These are phyloP conservation scores for Margaritifera margaritifera DNA, from an alignment of 2,888 invertebrate species.

Conservation along the genomic window DNA sequence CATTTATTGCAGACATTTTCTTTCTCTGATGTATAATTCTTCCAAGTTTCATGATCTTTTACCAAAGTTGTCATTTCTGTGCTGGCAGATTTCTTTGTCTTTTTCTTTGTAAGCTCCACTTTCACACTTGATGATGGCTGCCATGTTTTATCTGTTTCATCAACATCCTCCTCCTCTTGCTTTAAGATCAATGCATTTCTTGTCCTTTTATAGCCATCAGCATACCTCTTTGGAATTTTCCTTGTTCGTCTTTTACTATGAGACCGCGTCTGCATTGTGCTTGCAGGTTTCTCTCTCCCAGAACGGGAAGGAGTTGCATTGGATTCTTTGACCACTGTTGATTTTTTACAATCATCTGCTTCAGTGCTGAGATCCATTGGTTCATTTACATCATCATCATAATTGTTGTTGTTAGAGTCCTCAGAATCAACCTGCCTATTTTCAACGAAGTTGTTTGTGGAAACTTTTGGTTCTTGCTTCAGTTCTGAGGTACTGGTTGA, in stretches of 20 bases:
- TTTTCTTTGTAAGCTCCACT: slow-evolving; percentile 1
- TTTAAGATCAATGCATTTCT: too few species aligned
- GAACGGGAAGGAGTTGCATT: background rate
- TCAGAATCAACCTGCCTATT: background rate
- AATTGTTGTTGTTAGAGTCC: background rate
- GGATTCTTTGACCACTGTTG: background rate
- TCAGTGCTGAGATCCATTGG: background rate
- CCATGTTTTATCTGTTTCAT: slow-evolving; percentile 9
- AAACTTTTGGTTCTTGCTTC: too few species aligned
- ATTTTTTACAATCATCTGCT: background rate
- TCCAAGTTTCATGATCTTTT: slow-evolving; percentile 5
- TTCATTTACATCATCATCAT: slow-evolving; percentile 5
- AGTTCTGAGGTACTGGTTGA: too few species aligned
- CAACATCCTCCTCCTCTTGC: too few species aligned
- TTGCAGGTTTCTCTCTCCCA: background rate
- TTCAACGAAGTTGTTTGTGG: too few species aligned
- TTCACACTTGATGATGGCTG: slow-evolving; percentile 4
- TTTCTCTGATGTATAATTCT: slow-evolving; percentile 10
- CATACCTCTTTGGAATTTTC: too few species aligned
- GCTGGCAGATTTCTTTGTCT: background rate
- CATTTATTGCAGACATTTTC: slow-evolving; percentile 5
- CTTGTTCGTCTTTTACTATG: too few species aligned
- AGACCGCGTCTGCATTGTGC: too few species aligned
- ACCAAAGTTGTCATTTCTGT: slow-evolving; percentile 1
- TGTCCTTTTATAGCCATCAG: too few species aligned